Percentiles rank a stretch among this genome's conserved stretches.
Conservation (phyloP, 1,140 invertebrate genomes). For the Papilio machaon region DNA sequence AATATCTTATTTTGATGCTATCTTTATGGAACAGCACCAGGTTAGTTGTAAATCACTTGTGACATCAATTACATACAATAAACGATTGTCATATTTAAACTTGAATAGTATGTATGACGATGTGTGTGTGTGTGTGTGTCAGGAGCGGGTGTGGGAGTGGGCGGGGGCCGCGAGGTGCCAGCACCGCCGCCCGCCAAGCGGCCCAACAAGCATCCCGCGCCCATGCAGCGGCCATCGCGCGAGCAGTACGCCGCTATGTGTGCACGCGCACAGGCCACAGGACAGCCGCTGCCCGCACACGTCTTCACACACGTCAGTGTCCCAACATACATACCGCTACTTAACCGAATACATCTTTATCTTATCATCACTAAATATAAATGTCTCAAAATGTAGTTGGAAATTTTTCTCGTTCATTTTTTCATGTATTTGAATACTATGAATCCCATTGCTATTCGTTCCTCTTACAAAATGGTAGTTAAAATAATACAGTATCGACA, state of each 20-base stretch:
- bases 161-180: constrained; percentile 45
- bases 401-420: no score
- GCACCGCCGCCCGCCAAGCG: constrained; percentile 85
- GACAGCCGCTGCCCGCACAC: constrained; percentile 84
- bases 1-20: constrained; percentile 43
- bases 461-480: background rate
- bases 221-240: constrained; percentile 84
- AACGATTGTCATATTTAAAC: background rate
- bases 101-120: constrained; percentile 2
- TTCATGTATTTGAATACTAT: no score
- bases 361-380: background rate
- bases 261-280: constrained; percentile 83
- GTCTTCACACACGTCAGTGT: constrained; percentile 83
- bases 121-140: background rate
- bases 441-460: no score
- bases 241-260: constrained; percentile 87
- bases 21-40: constrained; percentile 44
- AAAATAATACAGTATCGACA: no score
- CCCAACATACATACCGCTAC: background rate
- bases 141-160: constrained; percentile 48
- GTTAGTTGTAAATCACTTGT: constrained; percentile 18
- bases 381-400: background rate
- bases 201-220: constrained; percentile 87
- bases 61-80: background rate
- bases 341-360: background rate